Evolutionary conservation across 2,888 invertebrate genomes (phyloP), one percentile per base, ranked within the genome.

Genomic region (Theodoxus fluviatilis): DNA sequence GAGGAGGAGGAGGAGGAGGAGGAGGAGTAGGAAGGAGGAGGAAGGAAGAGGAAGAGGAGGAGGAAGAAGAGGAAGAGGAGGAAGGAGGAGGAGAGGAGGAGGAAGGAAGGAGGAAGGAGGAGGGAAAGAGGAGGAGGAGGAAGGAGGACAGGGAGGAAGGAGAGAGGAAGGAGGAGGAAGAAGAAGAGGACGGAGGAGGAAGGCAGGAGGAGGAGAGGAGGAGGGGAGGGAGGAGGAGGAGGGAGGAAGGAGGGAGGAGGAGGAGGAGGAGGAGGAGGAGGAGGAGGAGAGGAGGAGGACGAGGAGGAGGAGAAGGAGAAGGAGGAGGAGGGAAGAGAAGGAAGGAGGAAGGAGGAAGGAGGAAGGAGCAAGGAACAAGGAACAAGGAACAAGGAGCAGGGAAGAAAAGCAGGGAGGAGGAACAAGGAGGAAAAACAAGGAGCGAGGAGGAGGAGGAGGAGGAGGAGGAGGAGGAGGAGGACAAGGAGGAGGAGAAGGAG

Each of bases 201-300:
- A 43, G 43, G 18, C 9, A 43, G 18, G 43, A 43, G 18, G 43
- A 43, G 18, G 18, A 15, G 18, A 43, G 43, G 18, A 43, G 43
- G 43, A 43, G 18, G 43, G 67, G 61, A 28, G 37, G 61, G 22
- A 67, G 67, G 22, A 67, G 67, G 31, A 28, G 47, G 12, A 47
- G 71, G 9, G 71, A 71, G 67, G 63, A 57, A 38, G 71, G 37
- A n/a, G 67, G 71, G n/a, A 64, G 28, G 12, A 67, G 52, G 61
- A 57, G 40, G 18, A 59, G 68, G 66, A 61, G 69, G 40, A 68
- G 18, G 22, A 47, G 47, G 25, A 67, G 57, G 22, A 37, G 63
- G 15, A 61, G 57, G 25, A n/a, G 9, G n/a, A 47, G 15, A 33
- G 22, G 35, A 15, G 59, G 38, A 38, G 15, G n/a, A 28, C 4